Evolutionary conservation across 2,888 invertebrate species (phyloP).

Genomic region (Athetis lepigone): DNA sequence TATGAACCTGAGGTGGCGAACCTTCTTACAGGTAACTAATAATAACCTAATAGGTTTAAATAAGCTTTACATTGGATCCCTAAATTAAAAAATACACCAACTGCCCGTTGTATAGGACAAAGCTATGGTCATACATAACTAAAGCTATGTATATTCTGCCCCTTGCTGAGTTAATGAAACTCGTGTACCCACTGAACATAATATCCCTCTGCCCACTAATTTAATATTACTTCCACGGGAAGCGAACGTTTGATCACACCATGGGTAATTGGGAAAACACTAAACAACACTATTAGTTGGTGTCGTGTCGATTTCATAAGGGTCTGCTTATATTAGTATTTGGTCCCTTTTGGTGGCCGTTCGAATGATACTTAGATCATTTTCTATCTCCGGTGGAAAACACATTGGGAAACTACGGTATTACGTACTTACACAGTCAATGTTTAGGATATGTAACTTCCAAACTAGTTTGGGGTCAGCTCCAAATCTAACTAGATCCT

Average conservation of each 20-base stretch:
- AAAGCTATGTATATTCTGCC: not conserved
- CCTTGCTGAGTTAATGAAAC: slow-evolving; percentile 1
- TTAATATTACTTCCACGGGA: slow-evolving; percentile 11
- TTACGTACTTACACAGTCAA: not conserved
- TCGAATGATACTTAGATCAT: slow-evolving; percentile 14
- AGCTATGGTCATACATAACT: not conserved
- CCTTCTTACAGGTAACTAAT: no score
- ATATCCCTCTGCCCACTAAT: slow-evolving; percentile 2
- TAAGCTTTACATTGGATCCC: no score
- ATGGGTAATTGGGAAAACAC: slow-evolving; percentile 32
- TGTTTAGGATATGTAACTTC: not conserved
- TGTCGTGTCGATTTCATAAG: slow-evolving; percentile 11
- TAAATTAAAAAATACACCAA: not conserved
- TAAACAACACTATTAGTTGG: slow-evolving; percentile 14
- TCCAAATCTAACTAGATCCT: not conserved
- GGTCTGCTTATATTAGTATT: slow-evolving; percentile 11
- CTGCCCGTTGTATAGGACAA: not conserved
- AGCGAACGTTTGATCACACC: slow-evolving; percentile 14
- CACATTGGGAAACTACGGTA: slow-evolving; percentile 4
- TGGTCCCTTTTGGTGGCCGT: not conserved
- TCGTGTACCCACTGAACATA: not conserved
- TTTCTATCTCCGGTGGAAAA: not conserved
- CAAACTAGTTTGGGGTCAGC: not conserved
- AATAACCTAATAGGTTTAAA: no score
- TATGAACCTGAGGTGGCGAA: no score